Evolutionary conservation across 2,888 invertebrate genomes (phyloP).

Genomic region (Chaetogeoica ovagalla): DNA sequence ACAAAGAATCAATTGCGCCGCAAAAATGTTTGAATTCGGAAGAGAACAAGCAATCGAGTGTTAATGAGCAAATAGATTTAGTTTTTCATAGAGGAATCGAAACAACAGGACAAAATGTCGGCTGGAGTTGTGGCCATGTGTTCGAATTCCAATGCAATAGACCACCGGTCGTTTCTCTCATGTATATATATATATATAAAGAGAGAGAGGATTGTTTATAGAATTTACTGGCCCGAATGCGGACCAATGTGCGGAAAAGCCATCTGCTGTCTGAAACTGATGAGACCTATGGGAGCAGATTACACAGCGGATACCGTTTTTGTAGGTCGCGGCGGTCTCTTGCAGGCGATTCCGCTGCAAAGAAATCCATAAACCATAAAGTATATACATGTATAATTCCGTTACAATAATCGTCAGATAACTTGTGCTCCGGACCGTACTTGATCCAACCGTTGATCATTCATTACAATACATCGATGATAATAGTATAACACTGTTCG

Average conservation of each 20-base stretch:
- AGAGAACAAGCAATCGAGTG: too few species aligned
- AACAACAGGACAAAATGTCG: not conserved
- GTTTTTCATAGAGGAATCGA: too few species aligned
- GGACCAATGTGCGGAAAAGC: conserved; percentile 39
- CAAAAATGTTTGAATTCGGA: too few species aligned
- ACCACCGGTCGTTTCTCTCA: conserved; percentile 3
- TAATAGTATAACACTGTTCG: not conserved
- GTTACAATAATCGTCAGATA: not conserved
- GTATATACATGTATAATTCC: not conserved
- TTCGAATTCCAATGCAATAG: conserved; percentile 4
- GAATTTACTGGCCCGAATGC: conserved; percentile 21
- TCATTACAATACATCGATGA: conserved; percentile 3
- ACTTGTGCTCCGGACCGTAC: conserved; percentile 22
- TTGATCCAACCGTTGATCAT: conserved; percentile 13
- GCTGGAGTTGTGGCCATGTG: not conserved
- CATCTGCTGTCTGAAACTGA: conserved; percentile 40
- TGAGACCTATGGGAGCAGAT: conserved; percentile 43
- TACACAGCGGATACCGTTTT: conserved; percentile 30
- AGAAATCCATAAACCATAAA: conserved; percentile 23
- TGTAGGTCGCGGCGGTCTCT: conserved; percentile 17
- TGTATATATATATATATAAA: not conserved
- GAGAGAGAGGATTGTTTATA: not conserved
- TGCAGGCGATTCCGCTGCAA: not conserved
- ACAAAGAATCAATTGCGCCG: too few species aligned
- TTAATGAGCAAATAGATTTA: too few species aligned